Percentiles rank a stretch among this genome's conserved stretches.
phyloP scores from a whole-genome alignment of 2,797 vertebrate species.

The Remorina albescens region DNA sequence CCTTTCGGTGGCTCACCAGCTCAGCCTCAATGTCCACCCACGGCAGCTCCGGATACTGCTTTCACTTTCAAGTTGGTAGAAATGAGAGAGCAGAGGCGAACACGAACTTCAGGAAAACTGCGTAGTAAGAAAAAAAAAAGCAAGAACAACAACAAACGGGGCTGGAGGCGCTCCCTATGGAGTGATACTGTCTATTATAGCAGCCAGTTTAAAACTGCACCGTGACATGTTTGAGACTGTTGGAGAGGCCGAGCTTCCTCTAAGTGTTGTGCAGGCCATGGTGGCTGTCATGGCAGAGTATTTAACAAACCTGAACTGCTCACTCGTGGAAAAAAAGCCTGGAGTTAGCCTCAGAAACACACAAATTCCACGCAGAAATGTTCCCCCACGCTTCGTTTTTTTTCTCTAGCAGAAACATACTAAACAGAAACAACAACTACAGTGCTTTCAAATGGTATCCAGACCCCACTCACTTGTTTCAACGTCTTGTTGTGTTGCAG shows the following conservation, averaged over 20 bases:
- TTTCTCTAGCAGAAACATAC: background rate
- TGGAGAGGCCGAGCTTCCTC: conserved; percentile 4
- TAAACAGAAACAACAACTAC: too few species aligned
- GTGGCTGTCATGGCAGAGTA: background rate
- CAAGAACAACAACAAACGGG: background rate
- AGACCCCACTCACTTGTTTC: background rate
- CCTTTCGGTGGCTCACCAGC: background rate
- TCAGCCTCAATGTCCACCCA: background rate
- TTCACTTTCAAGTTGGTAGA: conserved; percentile 57
- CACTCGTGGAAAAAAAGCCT: background rate
- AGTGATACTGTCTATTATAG: background rate
- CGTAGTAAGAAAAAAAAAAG: background rate
- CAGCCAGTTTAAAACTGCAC: background rate
- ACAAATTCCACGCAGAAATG: too few species aligned
- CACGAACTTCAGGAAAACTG: background rate
- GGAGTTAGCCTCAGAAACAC: background rate
- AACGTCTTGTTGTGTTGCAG: too few species aligned
- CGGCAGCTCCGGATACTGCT: conserved; percentile 1
- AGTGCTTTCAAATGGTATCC: background rate
- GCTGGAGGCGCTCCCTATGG: too few species aligned
- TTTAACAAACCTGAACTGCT: background rate
- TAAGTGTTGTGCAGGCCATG: conserved; percentile 12
- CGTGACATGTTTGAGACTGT: background rate
- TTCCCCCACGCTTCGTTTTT: too few species aligned
- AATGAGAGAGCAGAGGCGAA: background rate